Evolutionary conservation across 2,888 invertebrate species (phyloP).

Genomic region (Synanthedon myopaeformis): DNA sequence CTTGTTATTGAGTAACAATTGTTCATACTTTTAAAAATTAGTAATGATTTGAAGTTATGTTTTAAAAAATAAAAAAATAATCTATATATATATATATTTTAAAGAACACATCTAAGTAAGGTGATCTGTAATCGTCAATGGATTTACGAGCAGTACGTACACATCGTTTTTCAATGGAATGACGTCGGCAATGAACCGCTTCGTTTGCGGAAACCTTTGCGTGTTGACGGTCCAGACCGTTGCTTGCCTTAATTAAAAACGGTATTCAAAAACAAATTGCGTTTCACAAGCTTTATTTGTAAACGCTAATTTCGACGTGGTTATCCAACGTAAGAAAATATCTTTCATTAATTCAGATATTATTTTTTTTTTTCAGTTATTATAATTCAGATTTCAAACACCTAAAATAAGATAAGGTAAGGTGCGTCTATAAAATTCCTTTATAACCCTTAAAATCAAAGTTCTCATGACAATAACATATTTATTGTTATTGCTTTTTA

Average conservation of each 20-base stretch:
- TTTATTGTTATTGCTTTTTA: background rate
- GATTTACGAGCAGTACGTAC: too few species aligned
- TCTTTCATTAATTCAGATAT: too few species aligned
- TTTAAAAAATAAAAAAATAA: too few species aligned
- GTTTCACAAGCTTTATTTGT: conserved; percentile 20
- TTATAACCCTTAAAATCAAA: background rate
- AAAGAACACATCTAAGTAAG: too few species aligned
- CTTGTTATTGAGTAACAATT: too few species aligned
- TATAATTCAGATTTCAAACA: background rate
- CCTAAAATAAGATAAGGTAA: background rate
- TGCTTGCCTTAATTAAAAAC: conserved; percentile 53
- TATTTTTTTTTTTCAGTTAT: too few species aligned
- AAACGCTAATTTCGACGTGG: conserved; percentile 18
- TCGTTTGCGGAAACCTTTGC: conserved; percentile 11
- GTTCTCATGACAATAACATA: background rate
- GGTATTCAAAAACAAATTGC: conserved; percentile 25
- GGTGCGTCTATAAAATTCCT: background rate
- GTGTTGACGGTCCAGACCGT: conserved; percentile 28
- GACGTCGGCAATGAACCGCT: background rate
- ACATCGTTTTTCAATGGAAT: too few species aligned
- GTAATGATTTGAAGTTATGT: too few species aligned
- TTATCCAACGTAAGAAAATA: background rate
- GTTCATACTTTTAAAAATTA: too few species aligned
- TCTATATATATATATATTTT: too few species aligned
- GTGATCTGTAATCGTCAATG: too few species aligned